A percentile compares a stretch with the other conserved stretches of the same genome.
Conservation (phyloP, 1,140 invertebrate species). For the Drosophila nannoptera region DNA sequence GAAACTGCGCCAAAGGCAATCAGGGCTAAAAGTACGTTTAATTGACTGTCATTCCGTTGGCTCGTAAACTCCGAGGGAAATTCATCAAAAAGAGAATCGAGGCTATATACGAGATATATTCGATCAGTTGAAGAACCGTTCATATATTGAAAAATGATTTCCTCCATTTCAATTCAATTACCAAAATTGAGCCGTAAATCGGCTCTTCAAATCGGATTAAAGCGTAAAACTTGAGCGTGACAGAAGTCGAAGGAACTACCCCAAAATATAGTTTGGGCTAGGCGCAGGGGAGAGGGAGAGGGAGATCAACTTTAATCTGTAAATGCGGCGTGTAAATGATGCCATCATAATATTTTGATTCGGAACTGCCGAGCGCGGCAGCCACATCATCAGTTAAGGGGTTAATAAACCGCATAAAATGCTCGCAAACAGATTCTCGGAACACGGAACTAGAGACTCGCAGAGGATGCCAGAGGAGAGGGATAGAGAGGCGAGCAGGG, state of each 20-base stretch:
- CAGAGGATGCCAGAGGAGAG: not conserved
- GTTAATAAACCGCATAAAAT: conserved; percentile 69
- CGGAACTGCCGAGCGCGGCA: conserved; percentile 34
- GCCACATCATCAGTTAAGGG: conserved; percentile 67
- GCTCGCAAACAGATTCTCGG: conserved; percentile 37
- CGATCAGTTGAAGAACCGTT: not conserved
- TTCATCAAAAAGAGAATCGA: not conserved
- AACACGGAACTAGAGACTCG: not conserved
- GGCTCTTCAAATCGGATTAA: conserved; percentile 56
- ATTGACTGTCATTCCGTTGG: conserved; percentile 5
- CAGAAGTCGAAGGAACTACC: conserved; percentile 21
- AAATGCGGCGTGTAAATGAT: conserved; percentile 76
- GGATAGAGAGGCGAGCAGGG: not conserved
- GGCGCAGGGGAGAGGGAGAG: not conserved
- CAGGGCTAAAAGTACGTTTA: conserved; percentile 1
- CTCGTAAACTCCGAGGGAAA: not conserved
- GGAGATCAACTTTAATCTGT: conserved; percentile 66
- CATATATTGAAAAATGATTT: not conserved
- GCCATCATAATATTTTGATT: conserved; percentile 78
- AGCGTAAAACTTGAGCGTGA: conserved; percentile 49
- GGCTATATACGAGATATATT: too few relatives aligned
- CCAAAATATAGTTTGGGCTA: conserved; percentile 9
- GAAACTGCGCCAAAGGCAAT: conserved; percentile 23
- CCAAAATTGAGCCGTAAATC: conserved; percentile 19
- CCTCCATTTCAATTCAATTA: not conserved